A percentile compares a stretch with the other conserved stretches of the same genome.
Evolutionary conservation across 2,888 invertebrate species (phyloP).

Genomic region (Mylabris sibirica): DNA sequence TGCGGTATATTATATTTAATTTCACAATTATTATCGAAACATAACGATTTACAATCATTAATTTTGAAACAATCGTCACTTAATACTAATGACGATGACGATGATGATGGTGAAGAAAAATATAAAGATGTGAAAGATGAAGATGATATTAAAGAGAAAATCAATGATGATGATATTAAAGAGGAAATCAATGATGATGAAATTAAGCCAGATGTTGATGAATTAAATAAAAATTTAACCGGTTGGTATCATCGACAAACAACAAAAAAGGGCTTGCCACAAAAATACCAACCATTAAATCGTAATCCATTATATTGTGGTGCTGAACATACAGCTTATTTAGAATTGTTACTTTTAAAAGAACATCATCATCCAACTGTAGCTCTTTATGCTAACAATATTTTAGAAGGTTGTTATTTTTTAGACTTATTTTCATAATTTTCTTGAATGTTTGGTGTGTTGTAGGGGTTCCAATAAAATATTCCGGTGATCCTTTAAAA

Average conservation of each 20-base stretch:
- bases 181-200: conserved; percentile 50
- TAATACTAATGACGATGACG: conserved; percentile 30
- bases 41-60: conserved; percentile 46
- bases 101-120: conserved; percentile 51
- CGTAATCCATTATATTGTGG: conserved; percentile 89
- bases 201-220: conserved; percentile 48
- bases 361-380: conserved; percentile 93
- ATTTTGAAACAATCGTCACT: conserved; percentile 48
- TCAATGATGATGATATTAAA: conserved; percentile 45
- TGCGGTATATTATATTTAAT: conserved; percentile 84
- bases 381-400: conserved; percentile 81
- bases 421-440: conserved; percentile 14
- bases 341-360: conserved; percentile 77
- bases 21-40: conserved; percentile 69
- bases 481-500: conserved; percentile 91
- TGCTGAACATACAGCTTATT: conserved; percentile 73
- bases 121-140: conserved; percentile 50
- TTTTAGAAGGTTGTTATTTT: conserved; percentile 69
- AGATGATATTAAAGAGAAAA: conserved; percentile 46
- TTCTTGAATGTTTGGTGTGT: not conserved
- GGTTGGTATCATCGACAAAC: conserved; percentile 53
- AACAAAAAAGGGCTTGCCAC: conserved; percentile 33
- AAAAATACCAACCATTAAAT: conserved; percentile 70
- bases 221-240: conserved; percentile 38
- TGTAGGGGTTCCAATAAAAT: conserved; percentile 76